Base-by-base conservation (phyloP, 2,888 invertebrate genomes). In the Agrenia bidenticulata region DNA sequence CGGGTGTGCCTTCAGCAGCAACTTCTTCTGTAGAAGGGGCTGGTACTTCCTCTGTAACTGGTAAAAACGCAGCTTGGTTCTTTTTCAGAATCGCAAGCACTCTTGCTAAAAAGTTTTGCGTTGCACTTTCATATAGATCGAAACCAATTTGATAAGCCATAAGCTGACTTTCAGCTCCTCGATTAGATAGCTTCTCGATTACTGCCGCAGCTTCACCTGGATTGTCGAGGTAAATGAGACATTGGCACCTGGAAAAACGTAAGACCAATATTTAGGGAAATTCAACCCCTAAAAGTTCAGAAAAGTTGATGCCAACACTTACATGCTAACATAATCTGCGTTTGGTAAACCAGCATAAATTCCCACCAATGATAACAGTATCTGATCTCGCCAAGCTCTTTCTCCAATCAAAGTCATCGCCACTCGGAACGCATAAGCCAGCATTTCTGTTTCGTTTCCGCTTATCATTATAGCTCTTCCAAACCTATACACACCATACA, bases 121-220 rank as follows among this genome's bases (percentile, higher is more conserved):
- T 97, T 0, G 98, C 99, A 49, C 95, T 96, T 80, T 99, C 99
- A 79, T 99, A 99, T 76, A 99, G 85, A 84, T 99, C 99, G 82
- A 99, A 99, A 0, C 89, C 96, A 77, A 99, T 96, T 83, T 99
- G 99, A 81, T 95, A 99, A 0, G 96, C 96, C 93, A 98, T 97
- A 45, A 98, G 82, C 65, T 90, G 89, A 72, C 88, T 88, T 70
- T 92, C 89, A 81, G 82, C 76, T 42, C 66, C 69, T 19, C 74
- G 70, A n/a, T 61, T 87, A 24, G 92, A 89, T 0, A 98, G 83
- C 81, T 90, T 92, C 78, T 95, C 94, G 7, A 98, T 83, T 68
- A 97, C 89, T 80, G 94, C 90, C 17, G 96, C 95, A 0, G 97
- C 95, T 27, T 94, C 89, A 19, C 90, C 82, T 0, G 96, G 92